A percentile compares a stretch with the other conserved stretches of the same genome.
Evolutionary conservation across 2,888 invertebrate genomes (phyloP).

Genomic region (Heliconius aoede): DNA sequence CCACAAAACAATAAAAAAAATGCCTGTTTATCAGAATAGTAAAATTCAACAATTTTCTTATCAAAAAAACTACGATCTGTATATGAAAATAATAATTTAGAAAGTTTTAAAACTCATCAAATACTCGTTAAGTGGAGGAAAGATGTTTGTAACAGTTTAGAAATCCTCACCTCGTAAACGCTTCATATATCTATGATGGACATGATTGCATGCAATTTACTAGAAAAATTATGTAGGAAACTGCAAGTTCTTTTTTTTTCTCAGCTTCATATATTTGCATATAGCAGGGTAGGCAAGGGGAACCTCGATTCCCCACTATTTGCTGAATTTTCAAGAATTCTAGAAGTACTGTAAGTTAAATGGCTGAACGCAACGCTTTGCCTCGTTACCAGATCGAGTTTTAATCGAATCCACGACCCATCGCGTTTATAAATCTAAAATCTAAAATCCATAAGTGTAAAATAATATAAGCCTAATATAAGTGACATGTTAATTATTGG

Average conservation of each 20-base stretch:
- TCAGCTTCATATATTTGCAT: not conserved
- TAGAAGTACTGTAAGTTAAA: too few relatives aligned
- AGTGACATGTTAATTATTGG: not conserved
- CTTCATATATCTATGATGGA: not conserved
- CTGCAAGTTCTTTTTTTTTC: not conserved
- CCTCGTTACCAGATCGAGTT: too few relatives aligned
- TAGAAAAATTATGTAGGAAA: not conserved
- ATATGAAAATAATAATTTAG: conserved; percentile 9
- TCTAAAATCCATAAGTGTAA: too few relatives aligned
- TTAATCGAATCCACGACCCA: too few relatives aligned
- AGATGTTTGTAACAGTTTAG: conserved; percentile 21
- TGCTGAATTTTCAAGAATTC: too few relatives aligned
- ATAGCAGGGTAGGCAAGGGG: too few relatives aligned
- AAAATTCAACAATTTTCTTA: not conserved
- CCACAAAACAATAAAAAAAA: not conserved
- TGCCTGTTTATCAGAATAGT: not conserved
- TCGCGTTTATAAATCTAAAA: too few relatives aligned
- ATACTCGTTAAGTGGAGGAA: conserved; percentile 22
- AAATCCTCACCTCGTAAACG: conserved; percentile 24
- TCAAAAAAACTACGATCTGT: not conserved
- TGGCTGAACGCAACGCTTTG: too few relatives aligned
- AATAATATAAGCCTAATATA: too few relatives aligned
- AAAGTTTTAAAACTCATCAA: conserved; percentile 29
- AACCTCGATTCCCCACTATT: too few relatives aligned
- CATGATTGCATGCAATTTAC: conserved; percentile 19